phyloP scores from a whole-genome alignment of 2,113 vertebrate genomes.

The Dipodomys stephensi region DNA sequence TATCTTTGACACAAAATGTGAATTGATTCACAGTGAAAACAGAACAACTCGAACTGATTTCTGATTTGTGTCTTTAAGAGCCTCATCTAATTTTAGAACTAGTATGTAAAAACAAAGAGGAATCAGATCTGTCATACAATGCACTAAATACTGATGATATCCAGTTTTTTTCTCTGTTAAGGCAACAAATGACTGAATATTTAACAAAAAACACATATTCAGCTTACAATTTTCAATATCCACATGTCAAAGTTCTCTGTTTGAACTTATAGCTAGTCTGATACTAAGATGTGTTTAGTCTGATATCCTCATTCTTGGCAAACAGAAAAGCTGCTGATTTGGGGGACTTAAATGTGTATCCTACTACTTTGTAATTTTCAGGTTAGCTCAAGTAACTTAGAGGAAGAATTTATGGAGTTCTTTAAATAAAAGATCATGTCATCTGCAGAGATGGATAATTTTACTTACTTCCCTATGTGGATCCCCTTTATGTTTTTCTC shows the following conservation, averaged over 20 bases:
- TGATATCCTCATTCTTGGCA: too few relatives aligned
- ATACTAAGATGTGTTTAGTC: background rate
- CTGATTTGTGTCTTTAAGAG: background rate
- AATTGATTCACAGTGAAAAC: slow-evolving; percentile 15
- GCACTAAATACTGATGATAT: background rate
- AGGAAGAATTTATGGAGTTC: too few relatives aligned
- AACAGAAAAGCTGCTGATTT: too few relatives aligned
- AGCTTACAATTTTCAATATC: background rate
- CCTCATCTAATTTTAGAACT: background rate
- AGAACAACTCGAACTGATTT: background rate
- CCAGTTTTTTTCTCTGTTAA: background rate
- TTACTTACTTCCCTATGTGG: too few relatives aligned
- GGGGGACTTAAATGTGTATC: too few relatives aligned
- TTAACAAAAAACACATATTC: background rate
- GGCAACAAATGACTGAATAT: background rate
- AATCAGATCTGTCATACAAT: fast-evolving
- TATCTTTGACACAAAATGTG: slow-evolving; percentile 18
- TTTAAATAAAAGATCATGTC: too few relatives aligned
- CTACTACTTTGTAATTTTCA: too few relatives aligned
- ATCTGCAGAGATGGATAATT: too few relatives aligned
- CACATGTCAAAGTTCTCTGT: background rate
- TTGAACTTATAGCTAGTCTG: background rate
- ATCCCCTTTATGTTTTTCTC: too few relatives aligned
- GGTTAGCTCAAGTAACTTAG: too few relatives aligned
- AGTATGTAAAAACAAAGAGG: background rate